A percentile compares a stretch with the other conserved stretches of the same genome.
These are phyloP conservation scores for Nebria ingens DNA, from an alignment of 1,140 invertebrate genomes.

Conservation along the genomic window DNA sequence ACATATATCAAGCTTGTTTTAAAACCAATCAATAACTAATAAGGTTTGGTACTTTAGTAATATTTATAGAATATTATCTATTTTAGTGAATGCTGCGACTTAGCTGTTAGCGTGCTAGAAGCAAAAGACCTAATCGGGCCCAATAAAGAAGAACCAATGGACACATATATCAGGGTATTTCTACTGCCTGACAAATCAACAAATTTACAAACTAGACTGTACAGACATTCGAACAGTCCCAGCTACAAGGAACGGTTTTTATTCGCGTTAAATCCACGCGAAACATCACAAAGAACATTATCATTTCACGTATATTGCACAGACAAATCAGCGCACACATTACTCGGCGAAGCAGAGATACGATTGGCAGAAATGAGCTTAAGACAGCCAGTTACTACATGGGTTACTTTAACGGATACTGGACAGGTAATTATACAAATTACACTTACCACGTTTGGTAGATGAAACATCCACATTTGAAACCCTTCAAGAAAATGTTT, in stretches of 20 bases:
- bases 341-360: conserved; percentile 54
- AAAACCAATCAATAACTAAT: too few relatives aligned
- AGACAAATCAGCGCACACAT: conserved; percentile 49
- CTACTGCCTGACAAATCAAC: conserved; percentile 60
- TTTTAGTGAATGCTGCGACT: conserved; percentile 54
- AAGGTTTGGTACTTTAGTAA: too few relatives aligned
- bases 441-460: too few relatives aligned
- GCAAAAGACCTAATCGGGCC: conserved; percentile 57
- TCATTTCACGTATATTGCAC: conserved; percentile 52
- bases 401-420: conserved; percentile 51
- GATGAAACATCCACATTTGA: too few relatives aligned
- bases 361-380: conserved; percentile 48
- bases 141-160: conserved; percentile 47
- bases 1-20: too few relatives aligned
- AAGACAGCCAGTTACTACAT: conserved; percentile 46
- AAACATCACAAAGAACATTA: conserved; percentile 40
- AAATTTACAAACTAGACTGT: conserved; percentile 64
- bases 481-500: too few relatives aligned
- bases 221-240: conserved; percentile 52
- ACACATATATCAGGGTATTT: conserved; percentile 66
- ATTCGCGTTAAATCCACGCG: conserved; percentile 48
- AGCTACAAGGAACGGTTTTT: conserved; percentile 66
- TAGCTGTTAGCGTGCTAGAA: conserved; percentile 64
- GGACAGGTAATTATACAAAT: conserved; percentile 38
- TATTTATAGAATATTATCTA: too few relatives aligned